Base-by-base conservation (phyloP, 2,888 invertebrate species). In the Epistrophe eligans region DNA sequence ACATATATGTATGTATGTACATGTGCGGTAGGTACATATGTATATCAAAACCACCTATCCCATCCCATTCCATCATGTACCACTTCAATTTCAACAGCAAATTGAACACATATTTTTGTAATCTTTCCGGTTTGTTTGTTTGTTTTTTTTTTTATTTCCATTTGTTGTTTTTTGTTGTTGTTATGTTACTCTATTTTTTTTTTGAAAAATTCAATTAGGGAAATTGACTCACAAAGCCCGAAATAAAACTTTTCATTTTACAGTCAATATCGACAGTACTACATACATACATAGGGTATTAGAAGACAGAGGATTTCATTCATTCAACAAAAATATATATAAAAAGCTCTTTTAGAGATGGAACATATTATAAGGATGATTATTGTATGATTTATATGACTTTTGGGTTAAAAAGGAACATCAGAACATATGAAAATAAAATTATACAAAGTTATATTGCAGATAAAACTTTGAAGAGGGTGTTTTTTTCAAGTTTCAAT, bases 61-160 rank as follows among this genome's bases (percentile, higher is more conserved):
- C 32, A 19, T 24, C n/a, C n/a, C n/a, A 24, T 17, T 62, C 60
- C 60, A 17, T 17, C 17, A 67, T 50, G 70, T 67, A 35, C 67
- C 48, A 67, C 67, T 67, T 50, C 50, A 67, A 50, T 50, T 66
- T 67, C 50, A 67, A 67, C 67, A 67, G 67, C 67, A 67, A 35
- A 67, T 43, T 55, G 70, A 70, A 70, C 70, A 52, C n/a, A 55
- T 55, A 70, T 55, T 55, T 70, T 50, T 55, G 70, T 55, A 52
- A 67, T 50, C 35, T 67, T 67, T 50, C 35, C 19, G 67, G 45
- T 17, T 67, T 15, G 24, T 28, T 71, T 55, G n/a, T n/a, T n/a
- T n/a, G n/a, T 71, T 11, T 40, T 55, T 55, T 70, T 4, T n/a
- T n/a, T n/a, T n/a, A n/a, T n/a, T n/a, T n/a, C n/a, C n/a, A n/a